A percentile compares a stretch with the other conserved stretches of the same genome.
Evolutionary conservation across 2,113 vertebrate species (phyloP).

Genomic region (Sporophila hypoxantha): DNA sequence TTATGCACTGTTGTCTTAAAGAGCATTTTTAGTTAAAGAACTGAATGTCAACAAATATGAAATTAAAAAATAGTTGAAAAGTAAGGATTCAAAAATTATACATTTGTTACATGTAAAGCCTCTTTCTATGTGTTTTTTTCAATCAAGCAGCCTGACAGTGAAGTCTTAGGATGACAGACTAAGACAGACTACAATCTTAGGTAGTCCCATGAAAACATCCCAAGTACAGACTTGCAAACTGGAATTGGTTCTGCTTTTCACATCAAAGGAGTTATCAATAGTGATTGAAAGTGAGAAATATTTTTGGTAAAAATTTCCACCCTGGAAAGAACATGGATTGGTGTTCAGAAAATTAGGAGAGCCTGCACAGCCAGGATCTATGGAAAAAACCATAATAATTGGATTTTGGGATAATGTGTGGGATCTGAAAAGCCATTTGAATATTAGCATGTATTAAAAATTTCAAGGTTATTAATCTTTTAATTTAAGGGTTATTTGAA

Average conservation of each 20-base stretch:
- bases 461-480: background rate
- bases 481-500: background rate
- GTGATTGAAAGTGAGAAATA: background rate
- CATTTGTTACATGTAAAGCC: background rate
- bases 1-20: background rate
- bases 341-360: background rate
- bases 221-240: background rate
- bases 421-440: background rate
- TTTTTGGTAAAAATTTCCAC: background rate
- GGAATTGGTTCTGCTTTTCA: background rate
- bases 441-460: background rate
- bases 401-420: background rate
- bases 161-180: background rate
- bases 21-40: background rate
- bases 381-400: background rate
- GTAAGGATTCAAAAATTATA: background rate
- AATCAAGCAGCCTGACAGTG: background rate
- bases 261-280: background rate
- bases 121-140: background rate
- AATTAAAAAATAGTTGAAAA: background rate
- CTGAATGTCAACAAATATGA: background rate
- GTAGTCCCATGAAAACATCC: background rate
- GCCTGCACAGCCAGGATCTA: background rate
- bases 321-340: background rate
- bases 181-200: background rate